These are phyloP conservation scores for Phymastichus coffea DNA, from an alignment of 1,140 invertebrate species.

Conservation along the genomic window DNA sequence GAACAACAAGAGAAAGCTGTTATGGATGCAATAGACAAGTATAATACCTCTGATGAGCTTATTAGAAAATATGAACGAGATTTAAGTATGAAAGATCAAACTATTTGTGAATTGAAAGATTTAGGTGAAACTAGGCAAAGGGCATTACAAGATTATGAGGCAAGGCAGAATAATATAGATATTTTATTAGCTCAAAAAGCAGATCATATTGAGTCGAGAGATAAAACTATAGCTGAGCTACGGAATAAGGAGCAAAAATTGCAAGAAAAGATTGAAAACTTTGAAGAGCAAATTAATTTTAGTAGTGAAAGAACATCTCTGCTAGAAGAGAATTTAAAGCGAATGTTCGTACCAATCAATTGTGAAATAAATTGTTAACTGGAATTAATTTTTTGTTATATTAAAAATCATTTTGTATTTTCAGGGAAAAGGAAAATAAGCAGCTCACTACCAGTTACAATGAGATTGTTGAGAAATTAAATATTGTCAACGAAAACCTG, in stretches of 20 bases:
- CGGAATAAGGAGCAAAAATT: slow-evolving; percentile 28
- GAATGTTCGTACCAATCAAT: slow-evolving; percentile 37
- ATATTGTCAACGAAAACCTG: slow-evolving; percentile 43
- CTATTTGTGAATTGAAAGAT: slow-evolving; percentile 23
- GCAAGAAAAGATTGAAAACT: slow-evolving; percentile 36
- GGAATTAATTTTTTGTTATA: background rate
- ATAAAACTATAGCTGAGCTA: slow-evolving; percentile 21
- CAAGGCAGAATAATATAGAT: background rate
- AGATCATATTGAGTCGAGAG: slow-evolving; percentile 16
- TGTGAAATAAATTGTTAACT: background rate
- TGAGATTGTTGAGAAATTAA: slow-evolving; percentile 40
- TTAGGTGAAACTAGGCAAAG: slow-evolving; percentile 31
- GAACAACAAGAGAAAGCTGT: slow-evolving; percentile 20
- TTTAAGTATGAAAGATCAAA: slow-evolving; percentile 27
- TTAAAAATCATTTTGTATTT: slow-evolving; percentile 19
- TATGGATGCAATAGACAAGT: slow-evolving; percentile 4
- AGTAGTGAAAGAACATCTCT: slow-evolving; percentile 34
- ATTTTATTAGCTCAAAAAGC: slow-evolving; percentile 1
- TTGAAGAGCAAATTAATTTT: slow-evolving; percentile 44
- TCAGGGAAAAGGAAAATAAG: slow-evolving; percentile 49
- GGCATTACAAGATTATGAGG: background rate
- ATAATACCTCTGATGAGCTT: slow-evolving; percentile 23
- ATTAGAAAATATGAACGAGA: slow-evolving; percentile 13
- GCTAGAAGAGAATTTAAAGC: slow-evolving; percentile 39
- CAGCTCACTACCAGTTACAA: slow-evolving; percentile 41